Base-by-base conservation (phyloP, 1,140 invertebrate species). In the Nomia melanderi region DNA sequence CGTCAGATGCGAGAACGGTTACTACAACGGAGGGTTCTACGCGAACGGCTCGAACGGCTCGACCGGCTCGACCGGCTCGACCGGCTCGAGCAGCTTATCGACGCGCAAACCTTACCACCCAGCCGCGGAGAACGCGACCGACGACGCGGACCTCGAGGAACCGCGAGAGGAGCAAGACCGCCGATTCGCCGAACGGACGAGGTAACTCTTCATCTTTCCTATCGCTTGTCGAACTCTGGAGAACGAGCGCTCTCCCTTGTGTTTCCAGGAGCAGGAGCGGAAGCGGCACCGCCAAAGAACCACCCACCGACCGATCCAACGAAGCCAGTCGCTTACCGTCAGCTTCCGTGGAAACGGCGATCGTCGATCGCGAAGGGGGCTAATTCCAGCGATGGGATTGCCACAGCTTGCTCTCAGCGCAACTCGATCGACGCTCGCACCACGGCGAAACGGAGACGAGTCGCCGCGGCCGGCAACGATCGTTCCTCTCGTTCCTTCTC, bases 1-100 rank as follows among this genome's bases (percentile, higher is more conserved):
- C n/a, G 70, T n/a, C 8, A 88, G 77, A 53, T 81, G 75, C 67
- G 90, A 90, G 54, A 91, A 90, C 44, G 88, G 87, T 0, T 88
- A 86, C 69, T 60, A 78, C 59, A 88, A 89, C 53, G 87, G 86
- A 1, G 12, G 7, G 84, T 88, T 7, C 11, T 77, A 31, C 62
- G 57, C 84, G 1, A 64, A 62, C 6, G 56, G 20, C 2, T 77
- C 85, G 3, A 90, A 87, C n/a, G n/a, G n/a, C n/a, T n/a, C n/a
- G n/a, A n/a, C n/a, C n/a, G n/a, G n/a, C n/a, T n/a, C n/a, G n/a
- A n/a, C n/a, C n/a, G n/a, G n/a, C n/a, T n/a, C n/a, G n/a, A n/a
- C n/a, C n/a, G n/a, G n/a, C n/a, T n/a, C n/a, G n/a, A n/a, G n/a
- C n/a, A n/a, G n/a, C n/a, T n/a, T n/a, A n/a, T n/a, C n/a, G n/a